Evolutionary conservation across 2,113 vertebrate species (phyloP).

Genomic region (Ochotona curzoniae): DNA sequence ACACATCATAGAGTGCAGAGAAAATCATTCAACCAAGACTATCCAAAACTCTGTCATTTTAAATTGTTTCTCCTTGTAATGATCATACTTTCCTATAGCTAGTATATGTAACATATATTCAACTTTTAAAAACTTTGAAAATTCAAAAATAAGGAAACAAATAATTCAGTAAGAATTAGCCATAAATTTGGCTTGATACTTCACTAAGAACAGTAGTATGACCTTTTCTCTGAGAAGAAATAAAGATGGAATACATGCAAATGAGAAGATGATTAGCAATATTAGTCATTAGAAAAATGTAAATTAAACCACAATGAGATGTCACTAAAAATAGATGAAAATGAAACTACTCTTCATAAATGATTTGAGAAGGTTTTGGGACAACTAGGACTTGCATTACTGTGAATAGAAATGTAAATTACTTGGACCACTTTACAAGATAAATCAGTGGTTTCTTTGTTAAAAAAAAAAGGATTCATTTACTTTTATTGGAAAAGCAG

Average conservation of each 20-base stretch:
- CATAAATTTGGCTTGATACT: not conserved
- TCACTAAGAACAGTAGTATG: not conserved
- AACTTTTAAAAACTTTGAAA: not conserved
- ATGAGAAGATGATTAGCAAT: not conserved
- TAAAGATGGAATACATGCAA: not conserved
- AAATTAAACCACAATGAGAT: not conserved
- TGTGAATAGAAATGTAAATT: not conserved
- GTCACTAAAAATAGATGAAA: not conserved
- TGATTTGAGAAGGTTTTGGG: not conserved
- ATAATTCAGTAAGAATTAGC: not conserved
- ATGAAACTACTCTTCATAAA: not conserved
- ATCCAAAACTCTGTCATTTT: not conserved
- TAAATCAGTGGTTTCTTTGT: not conserved
- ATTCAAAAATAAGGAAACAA: not conserved
- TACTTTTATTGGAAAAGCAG: too few species aligned
- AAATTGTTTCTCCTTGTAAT: not conserved
- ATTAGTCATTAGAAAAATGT: slow-evolving; percentile 12
- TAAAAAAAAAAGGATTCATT: too few species aligned
- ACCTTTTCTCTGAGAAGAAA: not conserved
- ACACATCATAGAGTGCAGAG: not conserved
- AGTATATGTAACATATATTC: not conserved
- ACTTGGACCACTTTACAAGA: not conserved
- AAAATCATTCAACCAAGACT: not conserved
- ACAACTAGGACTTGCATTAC: not conserved
- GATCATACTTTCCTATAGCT: not conserved